A percentile compares a stretch with the other conserved stretches of the same genome.
Conservation (phyloP, 23 tunicate genomes). For the Styela plicata region DNA sequence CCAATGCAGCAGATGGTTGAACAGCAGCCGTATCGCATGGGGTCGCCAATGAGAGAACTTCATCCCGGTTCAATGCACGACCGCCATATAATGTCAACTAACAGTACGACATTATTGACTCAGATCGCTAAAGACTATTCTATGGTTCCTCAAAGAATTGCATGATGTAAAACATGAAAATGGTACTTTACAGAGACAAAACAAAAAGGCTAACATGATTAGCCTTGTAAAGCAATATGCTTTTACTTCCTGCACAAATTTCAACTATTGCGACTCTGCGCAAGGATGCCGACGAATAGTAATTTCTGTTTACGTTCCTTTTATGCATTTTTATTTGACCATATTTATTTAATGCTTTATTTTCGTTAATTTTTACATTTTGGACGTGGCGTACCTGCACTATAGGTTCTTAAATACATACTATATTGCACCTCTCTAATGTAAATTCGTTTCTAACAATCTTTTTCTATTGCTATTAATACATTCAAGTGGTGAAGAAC, state of each 20-base stretch:
- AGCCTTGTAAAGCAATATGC: too few relatives aligned
- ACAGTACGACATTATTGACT: conserved; percentile 24
- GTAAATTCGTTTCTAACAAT: too few relatives aligned
- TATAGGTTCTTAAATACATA: background rate
- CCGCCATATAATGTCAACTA: conserved; percentile 10
- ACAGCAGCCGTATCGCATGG: conserved; percentile 24
- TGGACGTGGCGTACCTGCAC: background rate
- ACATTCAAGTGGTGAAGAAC: too few relatives aligned
- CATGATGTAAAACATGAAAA: background rate
- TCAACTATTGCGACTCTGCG: too few relatives aligned
- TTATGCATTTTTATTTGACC: background rate
- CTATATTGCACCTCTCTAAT: background rate
- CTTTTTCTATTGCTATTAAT: too few relatives aligned
- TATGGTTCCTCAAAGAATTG: conserved; percentile 18
- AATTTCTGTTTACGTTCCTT: background rate
- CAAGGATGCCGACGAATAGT: too few relatives aligned
- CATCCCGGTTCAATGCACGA: background rate
- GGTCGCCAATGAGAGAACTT: conserved; percentile 21
- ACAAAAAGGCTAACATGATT: too few relatives aligned
- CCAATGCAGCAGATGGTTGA: background rate
- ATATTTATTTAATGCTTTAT: too few relatives aligned
- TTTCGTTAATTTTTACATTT: too few relatives aligned
- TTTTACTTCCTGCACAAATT: too few relatives aligned
- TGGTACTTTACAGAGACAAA: background rate
- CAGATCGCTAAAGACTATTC: conserved; percentile 19